Conservation (phyloP, 2,888 invertebrate genomes). For the Dolichopus griseipennis region DNA sequence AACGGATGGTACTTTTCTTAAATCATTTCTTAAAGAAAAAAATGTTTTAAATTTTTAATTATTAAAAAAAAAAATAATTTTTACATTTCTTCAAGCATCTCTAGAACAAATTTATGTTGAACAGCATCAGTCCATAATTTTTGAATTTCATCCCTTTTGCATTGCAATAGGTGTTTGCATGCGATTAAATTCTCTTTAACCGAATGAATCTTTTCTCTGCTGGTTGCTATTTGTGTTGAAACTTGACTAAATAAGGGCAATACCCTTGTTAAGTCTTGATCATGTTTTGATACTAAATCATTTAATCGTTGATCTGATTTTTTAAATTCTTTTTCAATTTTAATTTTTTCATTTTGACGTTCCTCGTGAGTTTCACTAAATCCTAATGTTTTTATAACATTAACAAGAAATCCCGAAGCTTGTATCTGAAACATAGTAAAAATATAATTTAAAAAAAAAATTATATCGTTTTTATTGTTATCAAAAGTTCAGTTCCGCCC, state of each 20-base stretch:
- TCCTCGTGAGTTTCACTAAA: constrained; percentile 92
- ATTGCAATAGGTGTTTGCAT: constrained; percentile 76
- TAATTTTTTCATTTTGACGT: constrained; percentile 82
- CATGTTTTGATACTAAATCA: constrained; percentile 78
- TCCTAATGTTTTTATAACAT: constrained; percentile 88
- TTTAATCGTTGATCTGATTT: constrained; percentile 83
- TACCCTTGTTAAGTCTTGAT: constrained; percentile 68
- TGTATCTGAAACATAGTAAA: background rate
- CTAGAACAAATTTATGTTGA: constrained; percentile 87
- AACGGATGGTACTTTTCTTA: constrained; percentile 63
- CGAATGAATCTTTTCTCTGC: constrained; percentile 63
- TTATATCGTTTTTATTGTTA: background rate
- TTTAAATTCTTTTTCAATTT: constrained; percentile 87
- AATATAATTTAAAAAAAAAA: background rate
- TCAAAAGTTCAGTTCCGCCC: background rate
- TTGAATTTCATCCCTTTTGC: constrained; percentile 85
- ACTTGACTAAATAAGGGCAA: constrained; percentile 66
- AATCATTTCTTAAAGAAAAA: constrained; percentile 52
- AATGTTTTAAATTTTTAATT: background rate
- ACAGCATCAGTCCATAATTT: constrained; percentile 91
- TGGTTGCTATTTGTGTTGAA: constrained; percentile 65
- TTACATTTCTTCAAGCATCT: constrained; percentile 77
- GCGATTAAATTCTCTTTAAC: constrained; percentile 75
- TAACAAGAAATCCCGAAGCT: constrained; percentile 64
- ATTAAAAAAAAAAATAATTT: constrained; percentile 14